Evolutionary conservation across 2,888 invertebrate species (phyloP).

Genomic region (Hydrotaea diabolus): DNA sequence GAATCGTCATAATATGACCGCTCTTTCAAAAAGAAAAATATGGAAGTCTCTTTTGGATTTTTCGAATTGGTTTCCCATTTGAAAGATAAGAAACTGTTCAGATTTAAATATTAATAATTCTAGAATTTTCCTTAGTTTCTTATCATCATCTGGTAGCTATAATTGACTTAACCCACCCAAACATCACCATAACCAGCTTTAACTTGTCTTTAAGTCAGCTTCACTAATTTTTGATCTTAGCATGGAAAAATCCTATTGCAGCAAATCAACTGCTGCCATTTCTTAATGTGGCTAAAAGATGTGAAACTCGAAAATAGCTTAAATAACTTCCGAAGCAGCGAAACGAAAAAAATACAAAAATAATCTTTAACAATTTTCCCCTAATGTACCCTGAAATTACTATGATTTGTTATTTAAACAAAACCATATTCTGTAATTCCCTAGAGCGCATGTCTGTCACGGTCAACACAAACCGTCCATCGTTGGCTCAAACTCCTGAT

Average conservation of each 20-base stretch:
- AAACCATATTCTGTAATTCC: not conserved
- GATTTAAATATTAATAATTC: too few relatives aligned
- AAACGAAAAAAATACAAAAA: not conserved
- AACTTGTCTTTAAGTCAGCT: not conserved
- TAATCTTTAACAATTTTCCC: not conserved
- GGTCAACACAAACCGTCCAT: not conserved
- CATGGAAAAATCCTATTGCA: not conserved
- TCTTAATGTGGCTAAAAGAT: not conserved
- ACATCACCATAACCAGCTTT: not conserved
- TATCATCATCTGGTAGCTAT: not conserved
- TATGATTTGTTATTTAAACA: slow-evolving; percentile 15
- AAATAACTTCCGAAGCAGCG: not conserved
- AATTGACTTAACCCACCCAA: not conserved
- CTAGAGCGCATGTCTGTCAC: not conserved
- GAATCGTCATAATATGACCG: too few relatives aligned
- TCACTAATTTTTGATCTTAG: not conserved
- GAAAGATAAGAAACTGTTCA: too few relatives aligned
- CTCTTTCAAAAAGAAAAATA: too few relatives aligned
- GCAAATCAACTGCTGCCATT: not conserved
- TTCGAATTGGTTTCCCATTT: too few relatives aligned
- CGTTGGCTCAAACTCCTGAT: not conserved
- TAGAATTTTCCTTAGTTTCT: too few relatives aligned
- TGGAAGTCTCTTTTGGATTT: too few relatives aligned
- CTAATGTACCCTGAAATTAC: not conserved
- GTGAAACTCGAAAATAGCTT: not conserved